Evolutionary conservation across 2,797 vertebrate genomes (phyloP).

Genomic region (Hemitrygon akajei): DNA sequence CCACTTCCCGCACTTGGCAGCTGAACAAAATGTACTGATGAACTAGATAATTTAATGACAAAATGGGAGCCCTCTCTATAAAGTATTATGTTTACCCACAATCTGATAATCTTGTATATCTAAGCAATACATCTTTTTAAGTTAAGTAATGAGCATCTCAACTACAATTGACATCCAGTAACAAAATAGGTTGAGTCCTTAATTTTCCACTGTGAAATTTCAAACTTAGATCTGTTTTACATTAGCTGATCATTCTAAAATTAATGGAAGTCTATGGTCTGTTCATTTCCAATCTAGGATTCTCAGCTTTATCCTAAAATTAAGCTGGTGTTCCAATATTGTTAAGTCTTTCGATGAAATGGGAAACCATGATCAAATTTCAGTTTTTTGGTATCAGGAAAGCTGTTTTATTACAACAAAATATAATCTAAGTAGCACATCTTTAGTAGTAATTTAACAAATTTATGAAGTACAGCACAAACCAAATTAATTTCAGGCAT

Average conservation of each 20-base stretch:
- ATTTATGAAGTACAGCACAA: not conserved
- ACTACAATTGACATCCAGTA: not conserved
- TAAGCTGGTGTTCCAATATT: not conserved
- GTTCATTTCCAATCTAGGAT: not conserved
- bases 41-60: not conserved
- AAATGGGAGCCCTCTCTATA: not conserved
- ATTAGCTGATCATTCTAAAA: not conserved
- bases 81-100: too few species aligned
- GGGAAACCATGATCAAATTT: too few species aligned
- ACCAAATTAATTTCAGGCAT: not conserved
- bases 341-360: not conserved
- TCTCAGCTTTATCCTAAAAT: not conserved
- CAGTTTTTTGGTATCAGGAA: not conserved
- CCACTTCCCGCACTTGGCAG: not conserved
- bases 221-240: not conserved
- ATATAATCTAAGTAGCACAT: not conserved
- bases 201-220: not conserved
- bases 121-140: too few species aligned
- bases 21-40: not conserved
- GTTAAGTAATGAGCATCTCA: not conserved
- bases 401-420: not conserved
- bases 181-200: not conserved
- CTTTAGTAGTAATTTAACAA: not conserved
- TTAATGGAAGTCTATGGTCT: not conserved
- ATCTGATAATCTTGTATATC: too few species aligned